Conservation (phyloP, 2,797 vertebrate genomes). For the Alauda arvensis region DNA sequence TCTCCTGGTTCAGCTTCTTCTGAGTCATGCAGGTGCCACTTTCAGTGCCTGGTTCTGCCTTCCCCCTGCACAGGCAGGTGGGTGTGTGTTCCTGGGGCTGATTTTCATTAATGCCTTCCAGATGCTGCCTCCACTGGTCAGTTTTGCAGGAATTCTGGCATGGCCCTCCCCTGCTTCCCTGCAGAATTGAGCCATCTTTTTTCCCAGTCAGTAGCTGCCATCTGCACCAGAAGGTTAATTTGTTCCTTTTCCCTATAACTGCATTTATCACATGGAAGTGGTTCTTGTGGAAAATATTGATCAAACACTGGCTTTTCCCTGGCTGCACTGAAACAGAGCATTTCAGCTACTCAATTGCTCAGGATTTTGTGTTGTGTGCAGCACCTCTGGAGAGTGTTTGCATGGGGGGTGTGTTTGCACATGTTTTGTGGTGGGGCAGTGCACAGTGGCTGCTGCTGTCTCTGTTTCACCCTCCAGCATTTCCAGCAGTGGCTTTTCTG, state of each 20-base stretch:
- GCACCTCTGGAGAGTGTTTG: background rate
- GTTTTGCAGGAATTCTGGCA: background rate
- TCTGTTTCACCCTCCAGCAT: background rate
- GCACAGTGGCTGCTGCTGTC: background rate
- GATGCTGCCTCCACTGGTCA: background rate
- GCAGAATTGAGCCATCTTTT: conserved; percentile 71
- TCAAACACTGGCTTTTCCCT: conserved; percentile 63
- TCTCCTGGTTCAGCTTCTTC: background rate
- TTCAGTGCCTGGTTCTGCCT: background rate
- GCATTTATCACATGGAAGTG: conserved; percentile 76
- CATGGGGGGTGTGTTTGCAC: fast-evolving
- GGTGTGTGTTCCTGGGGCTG: background rate
- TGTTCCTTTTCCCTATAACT: conserved; percentile 65
- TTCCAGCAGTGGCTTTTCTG: background rate
- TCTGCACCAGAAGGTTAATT: conserved; percentile 71
- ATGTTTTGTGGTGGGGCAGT: background rate
- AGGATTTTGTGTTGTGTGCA: background rate
- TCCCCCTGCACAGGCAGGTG: background rate
- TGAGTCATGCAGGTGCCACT: background rate
- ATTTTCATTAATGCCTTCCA: background rate
- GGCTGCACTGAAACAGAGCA: conserved; percentile 56
- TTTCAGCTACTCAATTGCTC: conserved; percentile 30
- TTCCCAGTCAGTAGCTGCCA: conserved; percentile 67
- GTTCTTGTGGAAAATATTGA: conserved; percentile 74
- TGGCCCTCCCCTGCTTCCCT: background rate